Percentiles rank a stretch among this genome's conserved stretches.
These are phyloP conservation scores for Nomada flava DNA, from an alignment of 2,888 invertebrate genomes.

Conservation along the genomic window DNA sequence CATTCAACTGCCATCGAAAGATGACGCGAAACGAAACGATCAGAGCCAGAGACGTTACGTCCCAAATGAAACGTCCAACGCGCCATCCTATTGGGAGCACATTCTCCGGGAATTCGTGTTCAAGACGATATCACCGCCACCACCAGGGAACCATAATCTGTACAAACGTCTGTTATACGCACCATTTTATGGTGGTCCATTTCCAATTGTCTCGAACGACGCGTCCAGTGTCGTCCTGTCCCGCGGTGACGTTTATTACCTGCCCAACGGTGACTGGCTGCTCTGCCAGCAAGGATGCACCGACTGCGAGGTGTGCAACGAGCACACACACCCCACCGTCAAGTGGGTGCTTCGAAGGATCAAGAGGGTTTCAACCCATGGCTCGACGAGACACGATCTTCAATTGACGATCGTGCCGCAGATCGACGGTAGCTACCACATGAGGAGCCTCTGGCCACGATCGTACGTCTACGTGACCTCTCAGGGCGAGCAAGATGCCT, in stretches of 20 bases:
- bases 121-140: conserved; percentile 74
- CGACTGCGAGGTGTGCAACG: conserved; percentile 70
- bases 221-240: conserved; percentile 66
- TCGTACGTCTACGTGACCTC: conserved; percentile 71
- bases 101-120: conserved; percentile 76
- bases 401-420: conserved; percentile 76
- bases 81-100: conserved; percentile 71
- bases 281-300: conserved; percentile 74
- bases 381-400: conserved; percentile 68
- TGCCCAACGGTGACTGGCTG: conserved; percentile 72
- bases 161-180: conserved; percentile 73
- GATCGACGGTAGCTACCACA: conserved; percentile 63
- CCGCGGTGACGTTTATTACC: conserved; percentile 73
- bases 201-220: conserved; percentile 46
- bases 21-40: not conserved
- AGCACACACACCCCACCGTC: conserved; percentile 62
- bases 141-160: conserved; percentile 65
- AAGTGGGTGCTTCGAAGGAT: conserved; percentile 72
- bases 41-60: conserved; percentile 17
- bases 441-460: conserved; percentile 61
- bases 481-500: conserved; percentile 32
- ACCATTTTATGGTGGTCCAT: conserved; percentile 73
- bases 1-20: not conserved
- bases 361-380: conserved; percentile 51
- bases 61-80: conserved; percentile 27